A percentile compares a stretch with the other conserved stretches of the same genome.
These are phyloP conservation scores for Achatina immaculata DNA, from an alignment of 1,140 invertebrate genomes.

Conservation along the genomic window DNA sequence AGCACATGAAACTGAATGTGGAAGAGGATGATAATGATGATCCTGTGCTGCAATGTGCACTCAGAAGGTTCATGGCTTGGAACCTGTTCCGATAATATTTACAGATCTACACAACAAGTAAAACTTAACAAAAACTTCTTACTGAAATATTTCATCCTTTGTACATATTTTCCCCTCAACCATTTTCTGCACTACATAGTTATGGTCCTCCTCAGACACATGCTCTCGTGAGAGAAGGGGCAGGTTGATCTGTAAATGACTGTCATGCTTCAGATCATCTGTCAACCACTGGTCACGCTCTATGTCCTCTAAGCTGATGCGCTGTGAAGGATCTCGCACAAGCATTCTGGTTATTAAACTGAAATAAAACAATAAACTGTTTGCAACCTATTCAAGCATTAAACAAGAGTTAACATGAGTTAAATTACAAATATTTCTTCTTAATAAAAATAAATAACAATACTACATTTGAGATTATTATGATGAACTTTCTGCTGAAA, in stretches of 20 bases:
- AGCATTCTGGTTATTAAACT: constrained; percentile 93
- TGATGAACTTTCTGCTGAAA: too few relatives aligned
- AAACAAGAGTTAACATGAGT: neutral
- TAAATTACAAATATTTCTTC: too few relatives aligned
- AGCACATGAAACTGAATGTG: too few relatives aligned
- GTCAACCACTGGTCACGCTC: constrained; percentile 85
- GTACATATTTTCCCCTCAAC: constrained; percentile 92
- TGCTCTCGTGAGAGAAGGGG: constrained; percentile 87
- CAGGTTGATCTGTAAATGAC: constrained; percentile 65
- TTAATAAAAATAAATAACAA: too few relatives aligned
- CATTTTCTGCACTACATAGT: constrained; percentile 94
- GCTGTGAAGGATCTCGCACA: constrained; percentile 89
- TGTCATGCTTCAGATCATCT: neutral
- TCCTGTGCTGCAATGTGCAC: too few relatives aligned
- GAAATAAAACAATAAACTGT: constrained; percentile 50
- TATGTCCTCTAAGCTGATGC: constrained; percentile 90
- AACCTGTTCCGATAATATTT: too few relatives aligned
- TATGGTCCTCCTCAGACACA: constrained; percentile 91
- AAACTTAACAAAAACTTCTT: too few relatives aligned
- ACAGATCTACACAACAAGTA: too few relatives aligned
- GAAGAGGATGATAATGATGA: too few relatives aligned
- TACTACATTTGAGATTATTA: too few relatives aligned
- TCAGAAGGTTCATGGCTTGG: too few relatives aligned
- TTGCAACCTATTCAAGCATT: neutral
- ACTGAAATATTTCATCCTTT: constrained; percentile 85